phyloP scores from a whole-genome alignment of 1,140 invertebrate genomes.

The Anastrepha ludens region DNA sequence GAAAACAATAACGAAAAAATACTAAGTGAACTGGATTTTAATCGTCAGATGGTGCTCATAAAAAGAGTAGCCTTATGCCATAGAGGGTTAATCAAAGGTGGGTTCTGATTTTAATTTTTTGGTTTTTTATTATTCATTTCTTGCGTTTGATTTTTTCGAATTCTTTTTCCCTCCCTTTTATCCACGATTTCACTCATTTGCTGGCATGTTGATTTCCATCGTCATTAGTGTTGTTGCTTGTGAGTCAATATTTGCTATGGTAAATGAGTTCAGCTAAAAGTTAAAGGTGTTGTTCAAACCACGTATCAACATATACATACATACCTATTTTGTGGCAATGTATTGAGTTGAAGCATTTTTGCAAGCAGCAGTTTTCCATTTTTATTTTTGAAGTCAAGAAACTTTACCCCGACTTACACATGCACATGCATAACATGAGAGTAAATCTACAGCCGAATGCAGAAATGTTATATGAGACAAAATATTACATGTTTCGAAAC shows the following conservation, averaged over 20 bases:
- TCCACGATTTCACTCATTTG: not conserved
- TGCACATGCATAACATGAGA: not conserved
- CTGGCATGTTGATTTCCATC: not conserved
- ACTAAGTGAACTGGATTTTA: no score
- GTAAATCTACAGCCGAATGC: no score
- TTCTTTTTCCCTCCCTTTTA: not conserved
- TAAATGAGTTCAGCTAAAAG: constrained; percentile 28
- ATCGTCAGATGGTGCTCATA: no score
- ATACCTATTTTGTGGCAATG: not conserved
- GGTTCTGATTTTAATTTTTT: no score
- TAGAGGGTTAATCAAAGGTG: no score
- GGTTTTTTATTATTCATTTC: not conserved
- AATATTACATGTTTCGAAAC: no score
- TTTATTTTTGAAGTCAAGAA: not conserved
- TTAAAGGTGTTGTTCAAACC: not conserved
- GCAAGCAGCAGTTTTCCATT: no score
- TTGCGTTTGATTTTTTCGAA: not conserved
- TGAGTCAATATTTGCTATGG: not conserved
- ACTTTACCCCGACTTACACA: not conserved
- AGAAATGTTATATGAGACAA: no score
- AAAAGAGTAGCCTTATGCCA: no score
- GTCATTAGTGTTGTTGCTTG: not conserved
- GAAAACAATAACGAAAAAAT: no score
- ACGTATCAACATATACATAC: not conserved
- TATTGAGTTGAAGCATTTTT: no score